These are phyloP conservation scores for Nyctereutes procyonoides DNA, from an alignment of 2,113 vertebrate genomes.

Conservation along the genomic window DNA sequence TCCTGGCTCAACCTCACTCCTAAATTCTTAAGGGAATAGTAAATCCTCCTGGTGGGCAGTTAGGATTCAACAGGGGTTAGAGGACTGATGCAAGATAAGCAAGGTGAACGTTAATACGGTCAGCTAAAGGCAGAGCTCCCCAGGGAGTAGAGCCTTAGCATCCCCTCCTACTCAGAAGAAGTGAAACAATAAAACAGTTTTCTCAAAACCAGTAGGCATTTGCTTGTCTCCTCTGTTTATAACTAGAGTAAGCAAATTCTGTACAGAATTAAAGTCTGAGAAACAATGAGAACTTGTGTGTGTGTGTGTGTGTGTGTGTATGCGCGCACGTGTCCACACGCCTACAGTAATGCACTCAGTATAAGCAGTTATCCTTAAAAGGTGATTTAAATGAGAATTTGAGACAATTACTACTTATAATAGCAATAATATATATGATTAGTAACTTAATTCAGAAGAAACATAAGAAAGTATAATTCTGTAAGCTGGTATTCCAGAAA, in stretches of 20 bases:
- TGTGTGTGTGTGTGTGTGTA: background rate
- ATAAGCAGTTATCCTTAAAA: background rate
- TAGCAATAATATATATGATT: background rate
- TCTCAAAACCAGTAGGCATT: background rate
- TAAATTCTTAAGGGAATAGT: conserved; percentile 11
- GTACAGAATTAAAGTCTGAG: background rate
- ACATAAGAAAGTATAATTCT: background rate
- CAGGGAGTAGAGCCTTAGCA: background rate
- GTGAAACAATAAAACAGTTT: background rate
- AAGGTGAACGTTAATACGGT: conserved; percentile 37
- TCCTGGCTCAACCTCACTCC: background rate
- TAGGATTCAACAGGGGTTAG: background rate
- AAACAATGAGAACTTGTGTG: background rate
- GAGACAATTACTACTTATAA: background rate
- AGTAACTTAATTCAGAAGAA: background rate
- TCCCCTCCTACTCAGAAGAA: background rate
- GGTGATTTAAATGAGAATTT: conserved; percentile 34
- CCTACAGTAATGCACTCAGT: background rate
- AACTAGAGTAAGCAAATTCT: background rate
- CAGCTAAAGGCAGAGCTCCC: background rate
- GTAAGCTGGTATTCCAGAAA: background rate
- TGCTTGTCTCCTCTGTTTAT: background rate
- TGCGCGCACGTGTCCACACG: background rate
- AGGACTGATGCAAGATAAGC: background rate
- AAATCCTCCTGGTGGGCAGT: conserved; percentile 12